Evolutionary conservation across 1,140 invertebrate genomes (phyloP).

Genomic region (Ctenoplectra terminalis): DNA sequence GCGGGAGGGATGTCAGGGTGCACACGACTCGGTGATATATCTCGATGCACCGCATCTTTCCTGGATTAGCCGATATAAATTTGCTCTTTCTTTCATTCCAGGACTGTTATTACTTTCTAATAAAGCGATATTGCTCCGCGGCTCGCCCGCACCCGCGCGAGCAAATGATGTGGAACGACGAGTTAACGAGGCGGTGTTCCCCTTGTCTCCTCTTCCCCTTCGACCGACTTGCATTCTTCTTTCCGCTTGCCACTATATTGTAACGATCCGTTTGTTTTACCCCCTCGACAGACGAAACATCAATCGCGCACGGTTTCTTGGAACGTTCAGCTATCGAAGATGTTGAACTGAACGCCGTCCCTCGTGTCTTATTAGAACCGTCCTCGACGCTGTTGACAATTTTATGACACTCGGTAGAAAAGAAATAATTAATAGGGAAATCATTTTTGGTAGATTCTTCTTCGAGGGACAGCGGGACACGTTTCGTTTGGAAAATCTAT

Average conservation of each 20-base stretch:
- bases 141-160: conserved; percentile 43
- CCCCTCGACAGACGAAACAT: conserved; percentile 45
- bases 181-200: conserved; percentile 69
- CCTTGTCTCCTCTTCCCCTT: conserved; percentile 37
- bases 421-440: too few relatives aligned
- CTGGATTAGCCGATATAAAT: conserved; percentile 62
- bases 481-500: too few relatives aligned
- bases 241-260: conserved; percentile 54
- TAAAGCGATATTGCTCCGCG: conserved; percentile 70
- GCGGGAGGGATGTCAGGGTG: conserved; percentile 37
- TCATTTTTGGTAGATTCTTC: too few relatives aligned
- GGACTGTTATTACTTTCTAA: conserved; percentile 74
- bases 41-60: conserved; percentile 57
- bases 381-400: too few relatives aligned
- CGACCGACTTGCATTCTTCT: conserved; percentile 16
- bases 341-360: too few relatives aligned
- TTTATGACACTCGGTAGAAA: too few relatives aligned
- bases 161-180: conserved; percentile 72
- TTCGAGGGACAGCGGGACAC: too few relatives aligned
- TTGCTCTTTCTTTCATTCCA: conserved; percentile 57
- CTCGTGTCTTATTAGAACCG: too few relatives aligned
- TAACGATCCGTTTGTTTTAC: conserved; percentile 67
- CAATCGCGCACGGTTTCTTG: conserved; percentile 23
- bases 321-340: conserved; percentile 20
- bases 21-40: conserved; percentile 62